A percentile compares a stretch with the other conserved stretches of the same genome.
Conservation (phyloP, 2,113 vertebrate species). For the Rhabdornis inornatus region DNA sequence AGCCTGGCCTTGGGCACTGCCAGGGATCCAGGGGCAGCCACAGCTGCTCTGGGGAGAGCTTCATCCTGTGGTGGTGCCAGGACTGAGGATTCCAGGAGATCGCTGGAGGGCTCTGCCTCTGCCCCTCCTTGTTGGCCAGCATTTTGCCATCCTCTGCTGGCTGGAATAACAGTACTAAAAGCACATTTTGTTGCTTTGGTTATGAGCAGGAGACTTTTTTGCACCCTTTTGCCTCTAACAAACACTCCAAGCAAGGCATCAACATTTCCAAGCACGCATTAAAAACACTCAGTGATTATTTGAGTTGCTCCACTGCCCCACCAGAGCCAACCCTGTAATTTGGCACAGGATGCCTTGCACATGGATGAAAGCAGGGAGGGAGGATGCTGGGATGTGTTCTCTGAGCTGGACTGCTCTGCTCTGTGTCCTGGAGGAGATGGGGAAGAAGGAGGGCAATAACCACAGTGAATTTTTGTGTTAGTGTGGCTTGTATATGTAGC, state of each 20-base stretch:
- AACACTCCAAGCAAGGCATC: not conserved
- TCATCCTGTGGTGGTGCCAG: too few species aligned
- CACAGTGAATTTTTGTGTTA: not conserved
- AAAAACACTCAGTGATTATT: not conserved
- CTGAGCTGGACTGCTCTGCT: not conserved
- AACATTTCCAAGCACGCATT: not conserved
- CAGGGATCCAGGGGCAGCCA: not conserved
- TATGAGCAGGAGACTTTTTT: not conserved
- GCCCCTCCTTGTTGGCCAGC: not conserved
- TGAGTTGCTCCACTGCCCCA: not conserved
- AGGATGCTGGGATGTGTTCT: not conserved
- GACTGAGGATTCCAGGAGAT: not conserved
- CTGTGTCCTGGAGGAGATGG: not conserved
- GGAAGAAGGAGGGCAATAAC: not conserved
- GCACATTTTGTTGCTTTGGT: not conserved
- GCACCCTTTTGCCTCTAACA: not conserved
- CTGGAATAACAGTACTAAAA: rapidly evolving
- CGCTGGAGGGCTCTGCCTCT: rapidly evolving
- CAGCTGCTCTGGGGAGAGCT: not conserved
- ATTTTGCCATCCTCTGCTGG: not conserved
- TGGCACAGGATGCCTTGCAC: not conserved
- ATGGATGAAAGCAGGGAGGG: not conserved
- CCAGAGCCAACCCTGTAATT: conserved; percentile 37
- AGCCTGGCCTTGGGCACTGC: rapidly evolving
- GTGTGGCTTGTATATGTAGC: rapidly evolving